phyloP scores from a whole-genome alignment of 2,113 vertebrate genomes.

The Phalacrocorax aristotelis region DNA sequence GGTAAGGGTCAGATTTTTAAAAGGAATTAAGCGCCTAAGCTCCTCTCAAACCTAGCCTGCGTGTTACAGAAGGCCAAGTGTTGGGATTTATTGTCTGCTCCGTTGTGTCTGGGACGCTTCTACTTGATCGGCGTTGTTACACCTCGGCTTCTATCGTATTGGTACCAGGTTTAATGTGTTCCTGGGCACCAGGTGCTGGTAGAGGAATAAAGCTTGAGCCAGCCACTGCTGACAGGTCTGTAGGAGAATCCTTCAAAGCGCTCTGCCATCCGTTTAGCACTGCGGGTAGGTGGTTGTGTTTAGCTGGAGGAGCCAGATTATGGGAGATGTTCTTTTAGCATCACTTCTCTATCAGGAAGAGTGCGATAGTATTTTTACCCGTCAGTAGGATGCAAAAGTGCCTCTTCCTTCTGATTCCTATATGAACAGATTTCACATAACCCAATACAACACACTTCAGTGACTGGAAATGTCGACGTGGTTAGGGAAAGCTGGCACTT shows the following conservation, averaged over 20 bases:
- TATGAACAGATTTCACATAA: background rate
- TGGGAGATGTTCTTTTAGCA: background rate
- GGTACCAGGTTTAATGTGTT: background rate
- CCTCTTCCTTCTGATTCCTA: background rate
- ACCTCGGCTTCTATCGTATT: background rate
- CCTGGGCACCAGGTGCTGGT: background rate
- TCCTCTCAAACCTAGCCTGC: background rate
- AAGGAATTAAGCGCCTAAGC: background rate
- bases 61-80: background rate
- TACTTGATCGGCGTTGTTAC: background rate
- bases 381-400: background rate
- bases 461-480: constrained; percentile 21
- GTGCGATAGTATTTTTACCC: background rate
- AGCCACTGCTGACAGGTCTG: background rate
- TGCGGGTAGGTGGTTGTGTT: background rate
- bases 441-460: background rate
- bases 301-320: background rate
- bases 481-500: constrained; percentile 7
- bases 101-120: background rate
- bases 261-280: background rate
- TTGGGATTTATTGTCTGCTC: background rate
- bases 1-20: background rate
- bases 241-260: background rate
- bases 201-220: background rate
- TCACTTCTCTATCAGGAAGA: background rate